phyloP scores from a whole-genome alignment of 2,797 vertebrate genomes.

The Tachyglossus aculeatus region DNA sequence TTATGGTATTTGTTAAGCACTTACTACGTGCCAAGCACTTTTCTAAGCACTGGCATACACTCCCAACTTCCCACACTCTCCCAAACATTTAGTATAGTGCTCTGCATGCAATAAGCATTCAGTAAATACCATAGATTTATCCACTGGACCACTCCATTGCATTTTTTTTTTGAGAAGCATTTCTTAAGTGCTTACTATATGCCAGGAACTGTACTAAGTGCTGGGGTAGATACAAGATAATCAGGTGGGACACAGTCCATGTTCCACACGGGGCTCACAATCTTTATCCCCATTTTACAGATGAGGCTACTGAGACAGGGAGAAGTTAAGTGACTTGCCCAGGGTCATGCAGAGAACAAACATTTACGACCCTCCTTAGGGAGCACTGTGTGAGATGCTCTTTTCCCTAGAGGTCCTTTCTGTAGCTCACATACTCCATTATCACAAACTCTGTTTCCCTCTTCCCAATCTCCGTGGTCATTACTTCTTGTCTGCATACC shows the following conservation, averaged over 20 bases:
- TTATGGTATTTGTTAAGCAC: accelerated
- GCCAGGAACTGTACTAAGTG: not conserved
- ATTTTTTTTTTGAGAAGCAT: too few species aligned
- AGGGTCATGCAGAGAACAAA: not conserved
- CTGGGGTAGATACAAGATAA: too few species aligned
- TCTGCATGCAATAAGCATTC: too few species aligned
- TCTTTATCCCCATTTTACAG: not conserved
- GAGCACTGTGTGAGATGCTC: not conserved
- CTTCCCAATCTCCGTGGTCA: not conserved
- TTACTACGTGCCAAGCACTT: not conserved
- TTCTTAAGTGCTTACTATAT: not conserved
- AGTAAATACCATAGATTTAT: too few species aligned
- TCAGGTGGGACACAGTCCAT: too few species aligned
- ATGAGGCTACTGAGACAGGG: not conserved
- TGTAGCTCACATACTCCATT: not conserved
- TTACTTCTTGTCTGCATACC: not conserved
- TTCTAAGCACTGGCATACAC: not conserved
- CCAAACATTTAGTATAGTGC: too few species aligned
- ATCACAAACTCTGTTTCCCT: not conserved
- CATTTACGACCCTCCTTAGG: not conserved
- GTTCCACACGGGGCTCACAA: too few species aligned
- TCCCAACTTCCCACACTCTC: accelerated
- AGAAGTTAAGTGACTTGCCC: not conserved
- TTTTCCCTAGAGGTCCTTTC: not conserved
- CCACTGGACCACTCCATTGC: too few species aligned